Conservation (phyloP, 2,888 invertebrate species). For the Onthophagus sagittarius region DNA sequence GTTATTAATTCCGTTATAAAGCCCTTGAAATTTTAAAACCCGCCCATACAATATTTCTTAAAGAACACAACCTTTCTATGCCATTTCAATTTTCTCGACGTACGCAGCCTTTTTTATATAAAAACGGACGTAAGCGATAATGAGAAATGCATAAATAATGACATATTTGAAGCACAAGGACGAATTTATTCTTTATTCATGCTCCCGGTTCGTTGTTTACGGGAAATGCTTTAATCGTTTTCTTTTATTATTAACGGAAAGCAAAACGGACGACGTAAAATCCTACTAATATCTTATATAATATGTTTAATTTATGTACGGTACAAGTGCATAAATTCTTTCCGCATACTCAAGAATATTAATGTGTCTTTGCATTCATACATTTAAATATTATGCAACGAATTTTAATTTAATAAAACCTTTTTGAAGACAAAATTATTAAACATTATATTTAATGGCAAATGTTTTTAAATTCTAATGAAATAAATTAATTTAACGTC, state of each 20-base stretch:
- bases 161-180: not conserved
- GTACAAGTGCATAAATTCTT: not conserved
- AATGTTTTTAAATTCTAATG: too few relatives aligned
- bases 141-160: not conserved
- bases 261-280: not conserved
- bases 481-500: too few relatives aligned
- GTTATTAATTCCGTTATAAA: not conserved
- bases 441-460: too few relatives aligned
- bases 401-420: too few relatives aligned
- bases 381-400: not conserved
- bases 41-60: not conserved
- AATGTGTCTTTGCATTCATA: not conserved
- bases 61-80: not conserved
- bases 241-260: not conserved
- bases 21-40: not conserved
- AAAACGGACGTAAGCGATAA: not conserved
- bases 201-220: too few relatives aligned
- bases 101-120: not conserved
- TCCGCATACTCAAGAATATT: not conserved
- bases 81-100: not conserved
- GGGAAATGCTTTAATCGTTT: too few relatives aligned
- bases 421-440: too few relatives aligned
- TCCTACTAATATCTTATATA: not conserved
- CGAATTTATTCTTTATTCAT: not conserved
- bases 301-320: not conserved